phyloP scores from a whole-genome alignment of 2,888 invertebrate species.

The Apamea crenata region DNA sequence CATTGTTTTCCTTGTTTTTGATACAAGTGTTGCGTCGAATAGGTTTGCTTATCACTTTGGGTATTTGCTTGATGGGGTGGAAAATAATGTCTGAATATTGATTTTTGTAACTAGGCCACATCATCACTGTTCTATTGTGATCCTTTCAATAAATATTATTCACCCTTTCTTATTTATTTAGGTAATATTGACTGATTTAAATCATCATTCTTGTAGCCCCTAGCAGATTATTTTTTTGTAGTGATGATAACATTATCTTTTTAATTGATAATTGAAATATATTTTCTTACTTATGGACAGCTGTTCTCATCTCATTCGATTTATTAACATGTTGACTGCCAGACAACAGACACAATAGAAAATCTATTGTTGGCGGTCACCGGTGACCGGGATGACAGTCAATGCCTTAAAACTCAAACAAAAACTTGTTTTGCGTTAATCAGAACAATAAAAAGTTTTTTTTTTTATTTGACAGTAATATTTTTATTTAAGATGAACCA shows the following conservation, averaged over 20 bases:
- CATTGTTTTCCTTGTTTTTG: slow-evolving; percentile 46
- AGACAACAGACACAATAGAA: no score
- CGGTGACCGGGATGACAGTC: no score
- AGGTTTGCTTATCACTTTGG: background rate
- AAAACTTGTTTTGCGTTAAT: background rate
- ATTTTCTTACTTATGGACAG: background rate
- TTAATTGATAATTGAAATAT: background rate
- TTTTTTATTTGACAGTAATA: background rate
- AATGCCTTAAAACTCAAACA: background rate
- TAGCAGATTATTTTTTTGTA: background rate
- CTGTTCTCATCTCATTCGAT: background rate
- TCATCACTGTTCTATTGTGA: slow-evolving; percentile 12
- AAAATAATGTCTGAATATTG: slow-evolving; percentile 13
- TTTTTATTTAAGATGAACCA: background rate
- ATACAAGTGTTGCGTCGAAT: slow-evolving; percentile 8
- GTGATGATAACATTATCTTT: background rate
- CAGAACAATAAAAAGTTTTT: background rate
- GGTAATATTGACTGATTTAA: background rate
- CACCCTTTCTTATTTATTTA: background rate
- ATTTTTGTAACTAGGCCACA: slow-evolving; percentile 48
- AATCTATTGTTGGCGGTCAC: no score
- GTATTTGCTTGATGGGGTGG: background rate
- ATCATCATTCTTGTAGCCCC: background rate
- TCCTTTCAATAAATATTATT: background rate
- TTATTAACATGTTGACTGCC: no score